phyloP scores from a whole-genome alignment of 2,113 vertebrate species.

The Tichodroma muraria region DNA sequence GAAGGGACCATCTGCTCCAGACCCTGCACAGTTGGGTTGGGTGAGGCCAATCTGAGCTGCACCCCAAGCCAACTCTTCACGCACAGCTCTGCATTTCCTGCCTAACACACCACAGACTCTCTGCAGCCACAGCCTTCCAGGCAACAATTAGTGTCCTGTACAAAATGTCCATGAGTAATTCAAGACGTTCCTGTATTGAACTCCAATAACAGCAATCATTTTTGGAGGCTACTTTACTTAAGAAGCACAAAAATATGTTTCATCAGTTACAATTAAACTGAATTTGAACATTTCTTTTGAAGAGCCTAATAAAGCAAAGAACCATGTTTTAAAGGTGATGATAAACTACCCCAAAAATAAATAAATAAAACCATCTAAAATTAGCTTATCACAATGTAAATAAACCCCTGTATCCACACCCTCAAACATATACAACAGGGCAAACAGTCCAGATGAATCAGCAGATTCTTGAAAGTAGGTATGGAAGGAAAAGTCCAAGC shows the following conservation, averaged over 20 bases:
- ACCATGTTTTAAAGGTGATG: neutral
- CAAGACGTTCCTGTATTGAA: fast-evolving
- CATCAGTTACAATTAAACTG: neutral
- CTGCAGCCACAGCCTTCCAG: neutral
- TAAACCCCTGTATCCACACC: neutral
- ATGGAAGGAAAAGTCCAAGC: neutral
- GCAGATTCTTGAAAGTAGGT: neutral
- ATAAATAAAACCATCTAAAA: neutral
- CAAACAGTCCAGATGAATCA: neutral
- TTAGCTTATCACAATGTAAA: neutral
- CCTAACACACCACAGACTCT: neutral
- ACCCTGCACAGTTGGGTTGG: neutral
- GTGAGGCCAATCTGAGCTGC: neutral
- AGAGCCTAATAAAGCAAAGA: neutral
- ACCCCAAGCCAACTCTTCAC: neutral
- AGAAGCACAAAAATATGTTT: neutral
- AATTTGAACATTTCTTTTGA: neutral
- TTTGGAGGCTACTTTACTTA: neutral
- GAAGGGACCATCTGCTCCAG: neutral
- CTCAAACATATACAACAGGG: neutral
- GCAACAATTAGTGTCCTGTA: neutral
- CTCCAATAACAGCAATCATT: neutral
- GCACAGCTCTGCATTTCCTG: neutral
- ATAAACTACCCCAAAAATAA: neutral
- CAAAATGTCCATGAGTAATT: neutral